Evolutionary conservation across 2,888 invertebrate species (phyloP), one percentile per base, ranked within the genome.

Genomic region (Dynastes grantii): DNA sequence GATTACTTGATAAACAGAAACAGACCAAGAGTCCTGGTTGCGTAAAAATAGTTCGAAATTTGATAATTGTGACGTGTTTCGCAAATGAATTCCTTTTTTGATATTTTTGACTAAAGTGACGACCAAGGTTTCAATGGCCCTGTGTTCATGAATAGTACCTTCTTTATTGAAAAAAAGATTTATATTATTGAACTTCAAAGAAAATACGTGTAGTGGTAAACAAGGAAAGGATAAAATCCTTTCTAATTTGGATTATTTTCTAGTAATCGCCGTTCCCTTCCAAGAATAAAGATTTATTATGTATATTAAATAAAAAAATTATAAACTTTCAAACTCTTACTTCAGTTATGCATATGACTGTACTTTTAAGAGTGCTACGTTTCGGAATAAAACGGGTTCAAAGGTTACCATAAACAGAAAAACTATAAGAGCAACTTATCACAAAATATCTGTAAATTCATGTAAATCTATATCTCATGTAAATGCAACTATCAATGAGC

Each of bases 381-480:
- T 75, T 81, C 80, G 81, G 81, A 81, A 68, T 37, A 80, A 81
- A 78, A 81, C 81, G 81, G 80, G 80, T 81, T 81, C 65, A 79
- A 78, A 76, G 76, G 40, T 73, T 73, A 73, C 73, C 73, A 73
- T 58, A 70, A 51, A 32, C 55, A 73, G 73, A 73, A 58, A 32
- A 58, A 73, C 49, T 22, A 45, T 49, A 67, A 67, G 27, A 67
- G 45, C n/a, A 67, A 76, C 22, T 55, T 45, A 45, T 45, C 22
- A 16, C 55, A 45, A 68, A 58, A 65, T 45, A 76, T 63, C 63
- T 61, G 73, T 22, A 75, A 61, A 63, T 70, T 70, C 27, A 51
- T 32, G 70, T 32, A 70, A 32, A 51, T 37, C 49, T 55, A 70
- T 70, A 70, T 37, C 45, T 45, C 22, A 70, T 53, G 51, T 27